Evolutionary conservation across 1,140 invertebrate species (phyloP).

Genomic region (Chymomyza costata): DNA sequence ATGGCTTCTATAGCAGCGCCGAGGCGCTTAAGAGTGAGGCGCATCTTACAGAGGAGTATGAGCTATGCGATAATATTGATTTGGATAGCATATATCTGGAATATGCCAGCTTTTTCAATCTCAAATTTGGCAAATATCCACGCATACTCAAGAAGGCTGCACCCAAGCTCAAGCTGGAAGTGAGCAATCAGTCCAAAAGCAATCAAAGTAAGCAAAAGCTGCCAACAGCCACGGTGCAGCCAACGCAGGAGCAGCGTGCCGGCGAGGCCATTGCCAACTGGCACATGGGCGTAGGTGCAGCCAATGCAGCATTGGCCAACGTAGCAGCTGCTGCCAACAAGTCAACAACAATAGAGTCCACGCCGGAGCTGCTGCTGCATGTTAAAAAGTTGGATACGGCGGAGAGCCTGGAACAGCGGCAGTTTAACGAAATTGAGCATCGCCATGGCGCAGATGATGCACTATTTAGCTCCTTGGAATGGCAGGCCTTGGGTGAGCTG

Average conservation of each 20-base stretch:
- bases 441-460: constrained; percentile 41
- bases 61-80: constrained; percentile 94
- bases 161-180: constrained; percentile 55
- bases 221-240: not conserved
- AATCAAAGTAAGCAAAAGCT: not conserved
- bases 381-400: constrained; percentile 50
- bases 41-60: constrained; percentile 81
- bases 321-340: constrained; percentile 13
- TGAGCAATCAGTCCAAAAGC: constrained; percentile 5
- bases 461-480: constrained; percentile 49
- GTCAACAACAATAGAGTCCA: constrained; percentile 11
- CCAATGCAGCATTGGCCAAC: constrained; percentile 35
- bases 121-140: constrained; percentile 91
- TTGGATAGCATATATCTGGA: constrained; percentile 91
- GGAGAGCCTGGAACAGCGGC: not conserved
- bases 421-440: constrained; percentile 57
- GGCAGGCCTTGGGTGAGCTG: constrained; percentile 57
- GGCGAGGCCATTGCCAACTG: constrained; percentile 32
- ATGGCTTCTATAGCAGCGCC: constrained; percentile 81
- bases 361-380: constrained; percentile 26
- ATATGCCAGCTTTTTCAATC: constrained; percentile 89
- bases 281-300: constrained; percentile 48
- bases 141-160: constrained; percentile 81
- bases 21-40: constrained; percentile 82
- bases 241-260: constrained; percentile 7